Conservation (phyloP, 2,113 vertebrate species). For the Elephantulus edwardii region DNA sequence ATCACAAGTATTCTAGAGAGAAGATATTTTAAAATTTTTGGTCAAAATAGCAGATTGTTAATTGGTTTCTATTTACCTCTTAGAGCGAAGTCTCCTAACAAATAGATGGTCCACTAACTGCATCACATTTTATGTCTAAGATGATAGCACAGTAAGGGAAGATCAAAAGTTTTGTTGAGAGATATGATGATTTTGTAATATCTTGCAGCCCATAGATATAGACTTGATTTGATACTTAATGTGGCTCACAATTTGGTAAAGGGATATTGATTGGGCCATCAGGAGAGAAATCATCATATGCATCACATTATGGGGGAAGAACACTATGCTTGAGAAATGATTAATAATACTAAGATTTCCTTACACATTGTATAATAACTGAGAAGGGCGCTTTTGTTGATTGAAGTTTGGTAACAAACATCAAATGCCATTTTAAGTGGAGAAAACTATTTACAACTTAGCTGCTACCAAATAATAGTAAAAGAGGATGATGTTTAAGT, state of each 20-base stretch:
- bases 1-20: background rate
- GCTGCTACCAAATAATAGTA: background rate
- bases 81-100: slow-evolving; percentile 9
- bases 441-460: background rate
- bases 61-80: background rate
- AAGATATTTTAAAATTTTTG: background rate
- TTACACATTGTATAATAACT: background rate
- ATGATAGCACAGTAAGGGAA: background rate
- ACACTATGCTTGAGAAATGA: background rate
- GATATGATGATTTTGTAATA: background rate
- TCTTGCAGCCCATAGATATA: background rate
- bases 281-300: background rate
- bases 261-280: rapidly evolving
- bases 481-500: background rate
- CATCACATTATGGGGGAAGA: background rate
- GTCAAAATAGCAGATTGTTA: background rate
- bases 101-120: background rate
- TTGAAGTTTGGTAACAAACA: background rate
- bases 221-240: background rate
- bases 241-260: background rate
- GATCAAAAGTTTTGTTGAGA: background rate
- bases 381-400: background rate
- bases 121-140: background rate
- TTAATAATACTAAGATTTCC: background rate
- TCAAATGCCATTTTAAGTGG: background rate